Percentiles rank a stretch among this genome's conserved stretches.
phyloP scores from a whole-genome alignment of 2,888 invertebrate species.

The Drosophila kokeensis region DNA sequence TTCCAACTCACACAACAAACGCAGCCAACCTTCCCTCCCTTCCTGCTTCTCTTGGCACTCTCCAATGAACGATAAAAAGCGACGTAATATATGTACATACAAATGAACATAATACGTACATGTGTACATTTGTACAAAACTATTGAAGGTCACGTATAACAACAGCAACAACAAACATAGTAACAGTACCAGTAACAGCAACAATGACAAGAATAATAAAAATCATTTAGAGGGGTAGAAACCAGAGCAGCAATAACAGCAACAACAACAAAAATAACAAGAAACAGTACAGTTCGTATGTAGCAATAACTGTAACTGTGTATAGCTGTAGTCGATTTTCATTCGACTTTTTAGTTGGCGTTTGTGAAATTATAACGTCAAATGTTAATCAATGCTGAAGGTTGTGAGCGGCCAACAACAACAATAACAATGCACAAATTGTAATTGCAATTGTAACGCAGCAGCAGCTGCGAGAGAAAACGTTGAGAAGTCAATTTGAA shows the following conservation, averaged over 20 bases:
- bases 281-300: constrained; percentile 14
- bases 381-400: constrained; percentile 81
- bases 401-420: constrained; percentile 58
- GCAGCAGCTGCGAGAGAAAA: constrained; percentile 35
- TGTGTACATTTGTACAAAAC: constrained; percentile 55
- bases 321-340: constrained; percentile 52
- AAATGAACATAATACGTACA: constrained; percentile 57
- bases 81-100: constrained; percentile 47
- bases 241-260: constrained; percentile 12
- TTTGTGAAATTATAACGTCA: constrained; percentile 81
- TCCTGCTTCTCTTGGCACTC: constrained; percentile 29
- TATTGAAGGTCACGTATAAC: constrained; percentile 76
- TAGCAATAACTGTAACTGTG: constrained; percentile 2
- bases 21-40: constrained; percentile 6
- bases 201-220: constrained; percentile 52
- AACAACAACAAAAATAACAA: constrained; percentile 8
- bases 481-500: constrained; percentile 59
- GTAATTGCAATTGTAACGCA: constrained; percentile 59
- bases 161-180: constrained; percentile 26
- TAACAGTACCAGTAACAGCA: constrained; percentile 34
- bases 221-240: constrained; percentile 43
- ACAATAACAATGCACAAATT: constrained; percentile 48
- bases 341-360: constrained; percentile 64
- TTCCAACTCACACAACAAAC: constrained; percentile 16
- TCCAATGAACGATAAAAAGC: constrained; percentile 63